Evolutionary conservation across 2,113 vertebrate species (phyloP).

Genomic region (Myxocyprinus asiaticus): DNA sequence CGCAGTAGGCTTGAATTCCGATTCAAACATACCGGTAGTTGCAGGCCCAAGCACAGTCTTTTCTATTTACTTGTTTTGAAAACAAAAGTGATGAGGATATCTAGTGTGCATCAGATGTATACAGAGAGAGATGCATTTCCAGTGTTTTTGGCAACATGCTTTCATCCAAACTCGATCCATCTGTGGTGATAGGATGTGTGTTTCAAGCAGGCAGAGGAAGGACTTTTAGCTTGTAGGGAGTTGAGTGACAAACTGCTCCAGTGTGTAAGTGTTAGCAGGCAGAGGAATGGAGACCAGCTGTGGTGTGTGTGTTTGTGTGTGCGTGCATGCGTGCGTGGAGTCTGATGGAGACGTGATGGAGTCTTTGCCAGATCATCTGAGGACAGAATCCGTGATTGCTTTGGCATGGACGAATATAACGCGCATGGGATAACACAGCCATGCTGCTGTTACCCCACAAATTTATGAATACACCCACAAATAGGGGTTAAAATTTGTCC

Average conservation of each 20-base stretch:
- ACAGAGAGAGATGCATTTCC: not conserved
- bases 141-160: constrained; percentile 8
- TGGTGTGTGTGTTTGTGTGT: too few species aligned
- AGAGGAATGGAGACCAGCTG: constrained; percentile 48
- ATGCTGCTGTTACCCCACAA: constrained; percentile 4
- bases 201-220: constrained; percentile 16
- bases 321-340: too few species aligned
- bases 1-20: too few species aligned
- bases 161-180: constrained; percentile 6
- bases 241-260: constrained; percentile 25
- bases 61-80: too few species aligned
- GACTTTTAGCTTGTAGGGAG: constrained; percentile 16
- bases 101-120: too few species aligned
- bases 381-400: constrained; percentile 51
- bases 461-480: not conserved
- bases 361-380: constrained; percentile 54
- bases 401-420: constrained; percentile 23
- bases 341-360: too few species aligned
- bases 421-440: not conserved
- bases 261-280: constrained; percentile 17
- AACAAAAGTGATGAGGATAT: too few species aligned
- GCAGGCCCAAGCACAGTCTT: too few species aligned
- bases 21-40: too few species aligned
- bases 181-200: constrained; percentile 22
- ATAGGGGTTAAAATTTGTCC: not conserved